These are phyloP conservation scores for Aurelia coerulea DNA, from an alignment of 30 jellyfish, hydroid and myxozoan genomes.

Conservation along the genomic window DNA sequence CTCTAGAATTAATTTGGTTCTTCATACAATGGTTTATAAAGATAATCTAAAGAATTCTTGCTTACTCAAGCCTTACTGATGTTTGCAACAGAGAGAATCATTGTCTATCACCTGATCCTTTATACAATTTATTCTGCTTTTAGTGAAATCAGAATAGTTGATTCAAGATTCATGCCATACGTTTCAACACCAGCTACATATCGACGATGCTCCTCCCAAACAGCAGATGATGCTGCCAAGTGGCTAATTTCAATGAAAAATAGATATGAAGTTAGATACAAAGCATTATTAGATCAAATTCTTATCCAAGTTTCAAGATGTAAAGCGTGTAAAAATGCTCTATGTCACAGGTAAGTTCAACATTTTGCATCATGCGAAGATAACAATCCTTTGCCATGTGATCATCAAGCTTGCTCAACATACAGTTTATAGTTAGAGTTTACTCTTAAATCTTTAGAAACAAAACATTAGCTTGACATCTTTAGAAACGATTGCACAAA, in stretches of 20 bases:
- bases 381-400: too few species aligned
- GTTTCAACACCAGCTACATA: slow-evolving; percentile 64
- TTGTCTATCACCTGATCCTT: too few species aligned
- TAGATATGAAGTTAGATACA: slow-evolving; percentile 57
- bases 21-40: too few species aligned
- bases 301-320: slow-evolving; percentile 59
- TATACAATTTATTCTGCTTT: neutral
- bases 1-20: too few species aligned
- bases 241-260: slow-evolving; percentile 73
- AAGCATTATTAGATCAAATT: slow-evolving; percentile 56
- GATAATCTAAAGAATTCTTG: too few species aligned
- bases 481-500: too few species aligned
- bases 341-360: slow-evolving; percentile 24
- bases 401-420: too few species aligned
- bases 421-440: too few species aligned
- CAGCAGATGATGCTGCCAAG: slow-evolving; percentile 76
- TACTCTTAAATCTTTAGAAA: too few species aligned
- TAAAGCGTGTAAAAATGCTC: slow-evolving; percentile 53
- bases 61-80: too few species aligned
- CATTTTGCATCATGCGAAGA: neutral
- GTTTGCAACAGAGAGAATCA: too few species aligned
- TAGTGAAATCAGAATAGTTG: slow-evolving; percentile 60
- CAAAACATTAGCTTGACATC: too few species aligned
- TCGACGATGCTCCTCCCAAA: slow-evolving; percentile 76
- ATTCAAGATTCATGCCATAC: slow-evolving; percentile 73